Percentiles rank a stretch among this genome's conserved stretches.
Conservation (phyloP, 2,888 invertebrate genomes). For the Brassicogethes aeneus region DNA sequence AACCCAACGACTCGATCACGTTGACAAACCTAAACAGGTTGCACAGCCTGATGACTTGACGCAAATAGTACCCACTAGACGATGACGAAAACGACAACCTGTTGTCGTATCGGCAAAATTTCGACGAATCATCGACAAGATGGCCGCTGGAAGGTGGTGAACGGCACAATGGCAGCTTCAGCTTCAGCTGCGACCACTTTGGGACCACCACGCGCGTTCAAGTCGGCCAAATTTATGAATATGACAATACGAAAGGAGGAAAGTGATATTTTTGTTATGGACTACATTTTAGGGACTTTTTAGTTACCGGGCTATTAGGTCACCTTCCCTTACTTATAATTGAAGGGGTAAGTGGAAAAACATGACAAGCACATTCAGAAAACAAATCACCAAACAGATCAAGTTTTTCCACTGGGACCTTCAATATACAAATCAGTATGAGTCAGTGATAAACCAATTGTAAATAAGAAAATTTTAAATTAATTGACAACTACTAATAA, state of each 20-base stretch:
- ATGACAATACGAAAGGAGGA: slow-evolving; percentile 38
- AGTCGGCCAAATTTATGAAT: slow-evolving; percentile 25
- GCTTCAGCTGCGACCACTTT: slow-evolving; percentile 11
- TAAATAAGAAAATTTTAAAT: slow-evolving; percentile 23
- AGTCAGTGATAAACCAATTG: slow-evolving; percentile 10
- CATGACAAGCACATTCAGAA: too few species aligned
- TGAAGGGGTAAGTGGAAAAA: too few species aligned
- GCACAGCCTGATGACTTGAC: slow-evolving; percentile 48
- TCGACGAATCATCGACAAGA: not conserved
- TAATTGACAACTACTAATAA: slow-evolving; percentile 19
- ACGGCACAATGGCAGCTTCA: too few species aligned
- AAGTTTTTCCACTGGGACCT: slow-evolving; percentile 8
- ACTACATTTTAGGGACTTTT: slow-evolving; percentile 3
- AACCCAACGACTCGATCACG: slow-evolving; percentile 84
- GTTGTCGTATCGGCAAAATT: not conserved
- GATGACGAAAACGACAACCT: not conserved
- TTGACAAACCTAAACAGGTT: slow-evolving; percentile 79
- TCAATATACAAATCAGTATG: slow-evolving; percentile 16
- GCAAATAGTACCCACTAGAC: slow-evolving; percentile 17
- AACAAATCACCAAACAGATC: too few species aligned
- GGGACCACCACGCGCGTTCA: slow-evolving; percentile 22
- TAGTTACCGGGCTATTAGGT: slow-evolving; percentile 6
- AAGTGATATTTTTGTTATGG: slow-evolving; percentile 36
- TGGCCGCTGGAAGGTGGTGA: slow-evolving; percentile 1
- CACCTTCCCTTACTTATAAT: too few species aligned